Percentiles rank a stretch among this genome's conserved stretches.
Conservation (phyloP, 2,113 vertebrate genomes). For the Falcunculus frontatus region DNA sequence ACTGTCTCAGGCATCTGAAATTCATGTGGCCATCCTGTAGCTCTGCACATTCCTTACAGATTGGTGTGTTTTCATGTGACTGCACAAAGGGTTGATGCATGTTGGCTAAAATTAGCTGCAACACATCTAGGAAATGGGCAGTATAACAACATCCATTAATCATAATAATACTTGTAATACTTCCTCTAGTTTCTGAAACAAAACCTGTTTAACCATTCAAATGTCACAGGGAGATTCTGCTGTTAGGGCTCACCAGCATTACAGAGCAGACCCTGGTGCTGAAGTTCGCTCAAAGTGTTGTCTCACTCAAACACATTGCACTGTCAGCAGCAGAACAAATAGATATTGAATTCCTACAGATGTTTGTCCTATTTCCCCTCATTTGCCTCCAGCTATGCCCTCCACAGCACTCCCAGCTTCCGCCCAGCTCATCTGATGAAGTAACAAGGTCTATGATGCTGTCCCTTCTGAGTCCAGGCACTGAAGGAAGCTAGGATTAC, state of each 20-base stretch:
- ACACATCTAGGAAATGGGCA: background rate
- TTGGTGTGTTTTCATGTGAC: background rate
- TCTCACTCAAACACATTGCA: background rate
- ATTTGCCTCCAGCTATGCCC: background rate
- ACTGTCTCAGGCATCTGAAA: background rate
- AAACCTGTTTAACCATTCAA: background rate
- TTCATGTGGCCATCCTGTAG: background rate
- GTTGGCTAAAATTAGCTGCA: background rate
- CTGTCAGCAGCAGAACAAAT: background rate
- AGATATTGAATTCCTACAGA: background rate
- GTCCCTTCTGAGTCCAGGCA: background rate
- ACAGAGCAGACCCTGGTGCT: background rate
- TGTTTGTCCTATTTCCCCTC: background rate
- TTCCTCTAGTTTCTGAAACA: background rate
- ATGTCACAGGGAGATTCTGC: background rate
- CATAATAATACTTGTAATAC: background rate
- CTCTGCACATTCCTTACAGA: background rate
- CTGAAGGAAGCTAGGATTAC: background rate
- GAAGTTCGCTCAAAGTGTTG: background rate
- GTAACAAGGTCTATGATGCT: background rate
- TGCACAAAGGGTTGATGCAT: background rate
- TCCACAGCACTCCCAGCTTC: background rate
- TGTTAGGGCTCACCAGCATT: background rate
- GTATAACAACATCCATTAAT: background rate
- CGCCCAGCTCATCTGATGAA: background rate